phyloP scores from a whole-genome alignment of 1,140 invertebrate genomes.

The Leptinotarsa lineolata region DNA sequence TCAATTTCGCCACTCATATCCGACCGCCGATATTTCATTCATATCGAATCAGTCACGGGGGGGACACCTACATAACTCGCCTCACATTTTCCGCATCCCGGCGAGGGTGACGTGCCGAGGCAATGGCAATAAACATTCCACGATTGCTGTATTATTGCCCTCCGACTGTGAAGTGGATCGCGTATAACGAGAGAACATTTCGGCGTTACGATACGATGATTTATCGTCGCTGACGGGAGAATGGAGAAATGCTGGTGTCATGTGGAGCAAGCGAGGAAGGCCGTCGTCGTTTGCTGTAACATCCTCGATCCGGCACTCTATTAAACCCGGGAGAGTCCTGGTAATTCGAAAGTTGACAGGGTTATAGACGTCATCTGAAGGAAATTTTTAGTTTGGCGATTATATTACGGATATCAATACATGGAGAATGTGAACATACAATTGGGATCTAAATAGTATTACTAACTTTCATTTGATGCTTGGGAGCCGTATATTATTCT shows the following conservation, averaged over 20 bases:
- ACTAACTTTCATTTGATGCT: too few species aligned
- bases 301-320: background rate
- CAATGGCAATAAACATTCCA: conserved; percentile 20
- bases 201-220: conserved; percentile 16
- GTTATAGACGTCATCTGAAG: background rate
- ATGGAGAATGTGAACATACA: too few species aligned
- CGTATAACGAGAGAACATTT: conserved; percentile 24
- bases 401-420: too few species aligned
- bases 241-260: conserved; percentile 7
- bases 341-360: background rate
- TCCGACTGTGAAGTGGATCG: conserved; percentile 21
- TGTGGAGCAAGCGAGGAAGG: background rate
- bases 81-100: conserved; percentile 4
- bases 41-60: conserved; percentile 12
- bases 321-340: background rate
- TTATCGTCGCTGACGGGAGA: conserved; percentile 19
- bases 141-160: conserved; percentile 24
- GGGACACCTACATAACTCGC: background rate
- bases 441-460: too few species aligned
- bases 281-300: background rate
- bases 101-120: conserved; percentile 7
- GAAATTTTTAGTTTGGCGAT: too few species aligned
- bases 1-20: background rate
- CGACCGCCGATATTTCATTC: conserved; percentile 6
- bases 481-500: too few species aligned